Conservation (phyloP, 2,113 vertebrate genomes). For the Cepphus grylle region DNA sequence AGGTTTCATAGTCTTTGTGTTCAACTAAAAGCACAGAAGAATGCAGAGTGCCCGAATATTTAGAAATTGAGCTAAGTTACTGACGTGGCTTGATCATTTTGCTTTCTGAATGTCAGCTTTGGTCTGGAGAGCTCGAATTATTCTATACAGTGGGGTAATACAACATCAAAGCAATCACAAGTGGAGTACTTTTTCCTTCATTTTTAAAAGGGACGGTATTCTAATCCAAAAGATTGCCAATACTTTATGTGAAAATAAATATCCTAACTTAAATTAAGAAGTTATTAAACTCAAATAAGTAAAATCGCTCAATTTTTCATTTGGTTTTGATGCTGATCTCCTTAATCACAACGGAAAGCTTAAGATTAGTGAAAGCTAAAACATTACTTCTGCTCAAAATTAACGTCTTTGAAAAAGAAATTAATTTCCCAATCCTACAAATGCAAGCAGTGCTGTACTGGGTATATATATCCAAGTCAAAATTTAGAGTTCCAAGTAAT, state of each 20-base stretch:
- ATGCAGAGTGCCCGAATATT: neutral
- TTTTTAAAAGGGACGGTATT: slow-evolving; percentile 10
- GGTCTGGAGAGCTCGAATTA: neutral
- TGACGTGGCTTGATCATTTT: neutral
- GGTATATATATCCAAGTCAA: neutral
- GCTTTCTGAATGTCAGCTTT: neutral
- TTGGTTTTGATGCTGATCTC: slow-evolving; percentile 26
- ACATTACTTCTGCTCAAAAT: neutral
- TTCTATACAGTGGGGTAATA: neutral
- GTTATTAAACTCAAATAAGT: slow-evolving; percentile 35
- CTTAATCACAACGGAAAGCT: slow-evolving; percentile 37
- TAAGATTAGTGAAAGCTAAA: slow-evolving; percentile 22
- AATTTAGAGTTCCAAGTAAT: neutral
- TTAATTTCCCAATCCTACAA: neutral
- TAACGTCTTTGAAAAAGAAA: neutral
- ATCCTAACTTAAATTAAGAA: slow-evolving; percentile 10
- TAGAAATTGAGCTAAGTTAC: neutral
- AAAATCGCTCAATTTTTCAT: slow-evolving; percentile 14
- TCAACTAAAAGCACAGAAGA: neutral
- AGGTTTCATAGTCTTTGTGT: neutral
- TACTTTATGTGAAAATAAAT: slow-evolving; percentile 38
- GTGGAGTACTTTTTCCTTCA: neutral
- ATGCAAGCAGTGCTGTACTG: neutral
- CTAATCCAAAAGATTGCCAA: neutral
- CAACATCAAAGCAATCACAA: neutral